Evolutionary conservation across 2,797 vertebrate species (phyloP), one percentile per base, ranked within the genome.

Genomic region (Morelia viridis): DNA sequence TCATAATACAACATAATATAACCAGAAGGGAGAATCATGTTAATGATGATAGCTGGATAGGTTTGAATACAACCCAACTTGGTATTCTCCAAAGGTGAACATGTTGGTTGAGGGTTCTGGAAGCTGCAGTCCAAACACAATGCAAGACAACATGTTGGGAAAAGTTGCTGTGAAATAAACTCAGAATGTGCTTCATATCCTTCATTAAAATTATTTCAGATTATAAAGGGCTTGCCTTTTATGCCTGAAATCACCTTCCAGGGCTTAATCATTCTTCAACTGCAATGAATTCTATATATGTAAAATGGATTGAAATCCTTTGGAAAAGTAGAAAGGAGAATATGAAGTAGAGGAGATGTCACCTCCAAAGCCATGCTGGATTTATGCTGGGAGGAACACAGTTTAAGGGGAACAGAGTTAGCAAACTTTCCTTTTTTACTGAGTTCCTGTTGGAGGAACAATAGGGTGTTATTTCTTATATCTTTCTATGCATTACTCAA

Each of bases 1-100:
- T 35, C n/a, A 87, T 46, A 57, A 9, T 60, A 92, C 62, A 58
- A 56, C 94, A 90, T 91, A 88, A 89, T 22, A 91, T 94, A 76
- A 71, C 65, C 0, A 60, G 61, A 56, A 50, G 19, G 91, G 92
- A n/a, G 80, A 92, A 95, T 93, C 46, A 19, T 61, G 26, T 65
- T 24, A 35, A 22, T 11, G 41, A 46, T 80, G 71, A 4, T 46
- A 24, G 9, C 11, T 80, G 71, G 35, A 46, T 46, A 41, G 71
- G 24, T 53, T 7, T 53, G 50, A 53, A 10, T 62, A 62, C 61
- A 62, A 62, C 61, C 24, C 61, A 26, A 9, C 8, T 62, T 62
- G 24, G 22, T 62, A 62, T 62, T 62, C 61, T 8, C 8, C 61
- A 9, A 62, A 62, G 0, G 60, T 62, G 60, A 22, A 62, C 9